phyloP scores from a whole-genome alignment of 64 coral and sea anemone genomes.

The Dendrophyllia cribrosa region DNA sequence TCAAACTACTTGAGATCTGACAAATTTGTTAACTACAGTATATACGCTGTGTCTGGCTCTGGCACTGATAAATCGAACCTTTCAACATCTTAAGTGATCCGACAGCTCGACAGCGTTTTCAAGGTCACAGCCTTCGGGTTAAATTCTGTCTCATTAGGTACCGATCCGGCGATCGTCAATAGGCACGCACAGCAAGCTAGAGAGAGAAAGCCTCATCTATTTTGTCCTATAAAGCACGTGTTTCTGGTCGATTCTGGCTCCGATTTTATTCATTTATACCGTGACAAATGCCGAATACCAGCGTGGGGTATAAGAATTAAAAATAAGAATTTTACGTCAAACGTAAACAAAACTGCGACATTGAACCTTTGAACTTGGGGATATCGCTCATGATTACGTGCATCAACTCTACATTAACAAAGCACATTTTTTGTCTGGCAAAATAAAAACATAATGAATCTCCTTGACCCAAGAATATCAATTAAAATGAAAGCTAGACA shows the following conservation, averaged over 20 bases:
- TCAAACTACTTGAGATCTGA: not conserved
- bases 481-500: constrained; percentile 17
- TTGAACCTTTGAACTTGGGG: constrained; percentile 35
- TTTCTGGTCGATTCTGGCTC: not conserved
- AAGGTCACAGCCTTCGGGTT: not conserved
- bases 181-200: not conserved
- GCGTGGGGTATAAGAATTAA: not conserved
- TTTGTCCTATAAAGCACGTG: not conserved
- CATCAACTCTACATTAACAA: not conserved
- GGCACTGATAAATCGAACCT: not conserved
- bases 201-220: not conserved
- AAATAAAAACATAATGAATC: constrained; percentile 8
- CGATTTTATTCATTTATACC: not conserved
- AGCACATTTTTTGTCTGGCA: not conserved
- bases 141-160: too few species aligned
- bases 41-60: not conserved
- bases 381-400: not conserved
- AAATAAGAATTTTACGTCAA: not conserved
- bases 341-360: not conserved
- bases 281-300: not conserved
- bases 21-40: not conserved
- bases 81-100: not conserved
- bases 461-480: not conserved
- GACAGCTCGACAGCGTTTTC: not conserved
- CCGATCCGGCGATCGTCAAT: not conserved